Conservation (phyloP, 2,797 vertebrate species). For the Chromis chromis region DNA sequence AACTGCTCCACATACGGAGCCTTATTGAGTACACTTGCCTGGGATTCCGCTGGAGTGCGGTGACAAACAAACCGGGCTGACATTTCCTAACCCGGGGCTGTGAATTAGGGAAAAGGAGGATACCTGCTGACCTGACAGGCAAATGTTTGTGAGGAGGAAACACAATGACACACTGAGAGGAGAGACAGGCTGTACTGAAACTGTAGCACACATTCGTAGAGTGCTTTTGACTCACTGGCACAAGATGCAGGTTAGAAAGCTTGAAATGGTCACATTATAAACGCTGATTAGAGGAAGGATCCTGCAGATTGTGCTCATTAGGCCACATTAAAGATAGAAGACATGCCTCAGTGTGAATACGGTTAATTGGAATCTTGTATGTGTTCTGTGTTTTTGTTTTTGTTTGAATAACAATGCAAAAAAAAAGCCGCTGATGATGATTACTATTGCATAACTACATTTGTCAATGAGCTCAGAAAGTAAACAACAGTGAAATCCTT, state of each 20-base stretch:
- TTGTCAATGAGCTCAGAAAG: slow-evolving; percentile 69
- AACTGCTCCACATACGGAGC: slow-evolving; percentile 78
- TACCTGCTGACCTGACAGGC: slow-evolving; percentile 62
- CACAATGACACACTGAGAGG: slow-evolving; percentile 8
- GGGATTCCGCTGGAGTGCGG: slow-evolving; percentile 63
- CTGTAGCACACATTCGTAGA: slow-evolving; percentile 8
- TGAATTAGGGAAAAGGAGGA: slow-evolving; percentile 60
- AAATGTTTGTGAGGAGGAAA: slow-evolving; percentile 53
- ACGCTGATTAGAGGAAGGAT: slow-evolving; percentile 31
- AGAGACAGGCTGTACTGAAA: slow-evolving; percentile 5
- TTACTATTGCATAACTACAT: slow-evolving; percentile 53
- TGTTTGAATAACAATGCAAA: slow-evolving; percentile 46
- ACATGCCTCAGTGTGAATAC: slow-evolving; percentile 32
- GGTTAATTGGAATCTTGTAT: slow-evolving; percentile 55
- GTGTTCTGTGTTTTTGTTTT: slow-evolving; percentile 41
- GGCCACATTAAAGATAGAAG: slow-evolving; percentile 26
- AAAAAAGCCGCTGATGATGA: slow-evolving; percentile 36
- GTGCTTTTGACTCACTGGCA: slow-evolving; percentile 15
- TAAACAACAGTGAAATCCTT: slow-evolving; percentile 64
- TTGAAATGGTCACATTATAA: slow-evolving; percentile 25
- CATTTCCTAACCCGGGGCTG: slow-evolving; percentile 62
- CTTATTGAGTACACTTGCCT: slow-evolving; percentile 52
- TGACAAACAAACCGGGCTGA: slow-evolving; percentile 68
- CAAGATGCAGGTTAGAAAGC: slow-evolving; percentile 14
- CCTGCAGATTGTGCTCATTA: slow-evolving; percentile 48